A percentile compares a stretch with the other conserved stretches of the same genome.
Conservation (phyloP, 2,888 invertebrate genomes). For the Gortyna flavago region DNA sequence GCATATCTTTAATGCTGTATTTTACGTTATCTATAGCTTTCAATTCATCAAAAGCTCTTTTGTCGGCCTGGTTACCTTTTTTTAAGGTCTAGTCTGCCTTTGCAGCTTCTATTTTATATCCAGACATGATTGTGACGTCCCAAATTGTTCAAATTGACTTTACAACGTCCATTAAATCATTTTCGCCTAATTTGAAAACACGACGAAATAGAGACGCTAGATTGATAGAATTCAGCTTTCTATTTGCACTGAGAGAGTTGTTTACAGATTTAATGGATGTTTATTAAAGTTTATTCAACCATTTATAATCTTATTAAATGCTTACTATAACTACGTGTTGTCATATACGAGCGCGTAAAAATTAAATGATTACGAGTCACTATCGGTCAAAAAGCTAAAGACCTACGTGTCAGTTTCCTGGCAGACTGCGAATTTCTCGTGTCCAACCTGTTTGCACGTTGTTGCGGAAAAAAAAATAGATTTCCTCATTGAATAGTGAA, state of each 20-base stretch:
- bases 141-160: background rate
- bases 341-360: constrained; percentile 38
- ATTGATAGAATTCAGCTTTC: constrained; percentile 17
- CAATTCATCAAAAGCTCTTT: background rate
- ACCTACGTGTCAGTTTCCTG: constrained; percentile 78
- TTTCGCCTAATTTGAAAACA: background rate
- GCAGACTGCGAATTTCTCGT: constrained; percentile 83
- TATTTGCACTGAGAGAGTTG: constrained; percentile 18
- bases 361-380: constrained; percentile 65
- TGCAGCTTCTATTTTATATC: background rate
- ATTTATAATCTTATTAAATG: constrained; percentile 3
- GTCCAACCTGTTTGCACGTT: constrained; percentile 80
- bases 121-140: background rate
- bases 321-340: constrained; percentile 1
- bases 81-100: background rate
- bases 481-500: constrained; percentile 69
- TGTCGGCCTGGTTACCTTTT: background rate
- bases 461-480: constrained; percentile 70
- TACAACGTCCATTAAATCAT: background rate
- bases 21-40: background rate
- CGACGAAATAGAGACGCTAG: background rate
- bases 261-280: background rate
- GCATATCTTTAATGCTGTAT: constrained; percentile 22
- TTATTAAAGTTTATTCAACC: background rate
- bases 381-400: constrained; percentile 79